Evolutionary conservation across 2,888 invertebrate species (phyloP), one percentile per base, ranked within the genome.

Genomic region (Yponomeuta cagnagella): DNA sequence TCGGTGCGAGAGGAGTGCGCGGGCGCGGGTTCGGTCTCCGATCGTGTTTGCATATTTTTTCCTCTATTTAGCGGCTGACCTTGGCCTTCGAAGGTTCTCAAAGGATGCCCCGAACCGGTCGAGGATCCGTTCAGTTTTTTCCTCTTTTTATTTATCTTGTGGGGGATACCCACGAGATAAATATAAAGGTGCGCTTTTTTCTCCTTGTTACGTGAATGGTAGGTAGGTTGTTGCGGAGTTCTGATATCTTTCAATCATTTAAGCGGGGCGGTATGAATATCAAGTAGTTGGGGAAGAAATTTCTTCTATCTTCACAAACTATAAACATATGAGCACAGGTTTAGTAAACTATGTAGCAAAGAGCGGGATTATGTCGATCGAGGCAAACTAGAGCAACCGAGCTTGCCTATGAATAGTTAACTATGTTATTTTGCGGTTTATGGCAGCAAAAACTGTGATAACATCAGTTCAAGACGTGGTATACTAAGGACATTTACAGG

Each of bases 41-140:
- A 15, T 58, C 52, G 31, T 65, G 30, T 65, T 65, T 65, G 65
- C 65, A 31, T 23, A 12, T 31, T 65, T 65, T 64, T 65, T 33
- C 65, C 65, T 65, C 65, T 31, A 12, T 65, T 65, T 65, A 33
- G 6, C 52, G 52, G 65, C 65, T 31, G 65, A 65, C 65, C 65
- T 30, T 65, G 65, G 33, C 65, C 65, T 65, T 31, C 31, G 31
- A 65, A 65, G 65, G 65, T 30, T 12, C 33, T 65, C 30, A 12
- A 65, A 31, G 64, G 64, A 65, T 30, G 31, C 31, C 31, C 64
- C 33, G 5, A 31, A 65, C 65, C 33, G 30, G 65, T 65, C 33
- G 31, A 30, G 12, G 65, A 31, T 64, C 63, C 63, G 31, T 37
- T 58, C 12, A 15, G 52, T 58, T 58, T 58, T 58, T 58, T 58